Percentiles rank a stretch among this genome's conserved stretches.
Conservation (phyloP, 2,888 invertebrate genomes). For the Pocota personata region DNA sequence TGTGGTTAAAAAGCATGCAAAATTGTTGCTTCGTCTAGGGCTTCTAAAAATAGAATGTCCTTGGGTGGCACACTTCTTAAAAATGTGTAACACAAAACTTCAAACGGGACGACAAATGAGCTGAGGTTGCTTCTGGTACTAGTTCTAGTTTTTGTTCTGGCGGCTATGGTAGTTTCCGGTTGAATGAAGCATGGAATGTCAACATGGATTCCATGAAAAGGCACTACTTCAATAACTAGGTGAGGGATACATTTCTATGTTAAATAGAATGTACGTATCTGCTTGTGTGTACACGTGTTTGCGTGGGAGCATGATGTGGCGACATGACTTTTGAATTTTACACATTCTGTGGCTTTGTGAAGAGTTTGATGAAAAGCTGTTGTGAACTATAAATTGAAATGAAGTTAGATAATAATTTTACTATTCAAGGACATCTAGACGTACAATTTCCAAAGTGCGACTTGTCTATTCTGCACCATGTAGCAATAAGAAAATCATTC, state of each 20-base stretch:
- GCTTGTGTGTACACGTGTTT: neutral
- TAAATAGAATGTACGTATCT: neutral
- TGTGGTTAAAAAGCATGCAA: neutral
- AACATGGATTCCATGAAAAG: neutral
- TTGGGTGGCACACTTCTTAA: slow-evolving; percentile 46
- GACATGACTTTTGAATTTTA: slow-evolving; percentile 9
- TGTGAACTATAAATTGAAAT: neutral
- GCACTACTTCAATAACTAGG: neutral
- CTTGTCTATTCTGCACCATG: neutral
- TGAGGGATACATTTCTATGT: slow-evolving; percentile 1
- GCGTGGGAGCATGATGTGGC: neutral
- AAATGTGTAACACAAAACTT: slow-evolving; percentile 36
- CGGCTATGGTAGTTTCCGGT: neutral
- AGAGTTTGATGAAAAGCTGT: neutral
- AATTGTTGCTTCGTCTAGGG: slow-evolving; percentile 52
- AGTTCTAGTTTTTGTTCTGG: neutral
- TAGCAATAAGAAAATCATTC: neutral
- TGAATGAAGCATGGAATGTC: slow-evolving; percentile 6
- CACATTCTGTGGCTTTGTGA: neutral
- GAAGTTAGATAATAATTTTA: neutral
- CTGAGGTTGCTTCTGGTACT: slow-evolving; percentile 19
- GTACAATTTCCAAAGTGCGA: neutral
- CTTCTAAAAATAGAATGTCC: slow-evolving; percentile 59
- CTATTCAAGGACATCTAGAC: neutral
- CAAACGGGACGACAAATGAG: slow-evolving; percentile 55